Conservation (phyloP, 1,140 invertebrate species). For the Hylyphantes graminicola region DNA sequence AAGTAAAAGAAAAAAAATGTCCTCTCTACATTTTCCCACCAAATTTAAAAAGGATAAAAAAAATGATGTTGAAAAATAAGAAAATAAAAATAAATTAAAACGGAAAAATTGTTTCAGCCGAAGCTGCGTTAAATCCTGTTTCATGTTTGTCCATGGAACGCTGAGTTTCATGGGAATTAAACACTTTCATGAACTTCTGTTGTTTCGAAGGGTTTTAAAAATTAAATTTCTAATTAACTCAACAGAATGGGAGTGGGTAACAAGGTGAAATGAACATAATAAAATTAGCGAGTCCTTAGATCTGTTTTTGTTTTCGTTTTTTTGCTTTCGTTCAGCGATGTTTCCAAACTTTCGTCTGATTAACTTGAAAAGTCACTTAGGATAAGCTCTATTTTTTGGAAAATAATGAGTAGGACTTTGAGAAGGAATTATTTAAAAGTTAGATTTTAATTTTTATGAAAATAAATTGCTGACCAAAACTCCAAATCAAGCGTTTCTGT, state of each 20-base stretch:
- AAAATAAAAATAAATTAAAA: constrained; percentile 1
- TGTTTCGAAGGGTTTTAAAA: constrained; percentile 33
- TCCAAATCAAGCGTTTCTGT: too few species aligned
- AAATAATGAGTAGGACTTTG: too few species aligned
- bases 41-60: not conserved
- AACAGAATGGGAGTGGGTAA: constrained; percentile 2
- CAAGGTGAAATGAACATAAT: not conserved
- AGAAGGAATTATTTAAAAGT: too few species aligned
- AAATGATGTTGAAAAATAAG: constrained; percentile 1
- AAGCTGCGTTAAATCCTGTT: constrained; percentile 43
- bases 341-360: too few species aligned
- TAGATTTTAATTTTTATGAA: too few species aligned
- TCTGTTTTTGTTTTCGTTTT: too few species aligned
- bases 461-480: too few species aligned
- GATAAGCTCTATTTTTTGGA: too few species aligned
- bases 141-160: constrained; percentile 32
- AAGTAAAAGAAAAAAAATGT: constrained; percentile 12
- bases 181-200: constrained; percentile 1
- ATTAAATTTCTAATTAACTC: constrained; percentile 49
- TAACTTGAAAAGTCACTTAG: too few species aligned
- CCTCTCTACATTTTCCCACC: constrained; percentile 19
- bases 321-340: too few species aligned
- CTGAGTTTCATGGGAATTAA: constrained; percentile 36
- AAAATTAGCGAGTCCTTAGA: not conserved
- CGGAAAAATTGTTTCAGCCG: not conserved